Percentiles rank a stretch among this genome's conserved stretches.
Evolutionary conservation across 2,113 vertebrate genomes (phyloP).

Genomic region (Mobula hypostoma): DNA sequence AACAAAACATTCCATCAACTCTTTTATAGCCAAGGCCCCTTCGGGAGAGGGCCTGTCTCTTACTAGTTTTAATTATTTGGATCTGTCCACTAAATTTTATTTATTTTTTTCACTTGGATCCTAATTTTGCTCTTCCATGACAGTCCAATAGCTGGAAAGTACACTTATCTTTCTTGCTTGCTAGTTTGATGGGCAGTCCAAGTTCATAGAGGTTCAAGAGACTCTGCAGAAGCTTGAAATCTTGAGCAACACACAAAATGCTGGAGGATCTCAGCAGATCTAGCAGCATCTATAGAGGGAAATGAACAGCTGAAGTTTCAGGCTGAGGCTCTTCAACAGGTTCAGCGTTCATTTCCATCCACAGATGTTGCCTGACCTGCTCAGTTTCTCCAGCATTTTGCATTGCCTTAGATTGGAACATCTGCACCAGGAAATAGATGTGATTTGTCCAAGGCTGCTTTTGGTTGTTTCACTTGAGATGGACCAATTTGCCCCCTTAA

Average conservation of each 20-base stretch:
- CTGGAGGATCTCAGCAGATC: too few relatives aligned
- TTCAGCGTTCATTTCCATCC: too few relatives aligned
- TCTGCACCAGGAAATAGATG: not conserved
- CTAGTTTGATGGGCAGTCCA: not conserved
- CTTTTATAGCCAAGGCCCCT: not conserved
- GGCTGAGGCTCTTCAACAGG: too few relatives aligned
- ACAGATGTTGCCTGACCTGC: too few relatives aligned
- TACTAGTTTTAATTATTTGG: not conserved
- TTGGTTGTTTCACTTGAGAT: not conserved
- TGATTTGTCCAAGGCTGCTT: not conserved
- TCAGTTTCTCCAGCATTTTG: too few relatives aligned
- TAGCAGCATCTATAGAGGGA: too few relatives aligned
- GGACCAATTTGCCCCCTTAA: not conserved
- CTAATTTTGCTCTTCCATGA: not conserved
- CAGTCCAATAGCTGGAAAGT: not conserved
- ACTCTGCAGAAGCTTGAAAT: too few relatives aligned
- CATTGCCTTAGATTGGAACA: too few relatives aligned
- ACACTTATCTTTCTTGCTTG: not conserved
- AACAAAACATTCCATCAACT: not conserved
- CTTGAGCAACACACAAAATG: too few relatives aligned
- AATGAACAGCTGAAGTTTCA: too few relatives aligned
- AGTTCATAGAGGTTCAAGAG: not conserved
- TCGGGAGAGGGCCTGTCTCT: not conserved
- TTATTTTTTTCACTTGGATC: not conserved
- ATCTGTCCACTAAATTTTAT: not conserved